Conservation (phyloP, 2,113 vertebrate species). For the Gadus chalcogrammus region DNA sequence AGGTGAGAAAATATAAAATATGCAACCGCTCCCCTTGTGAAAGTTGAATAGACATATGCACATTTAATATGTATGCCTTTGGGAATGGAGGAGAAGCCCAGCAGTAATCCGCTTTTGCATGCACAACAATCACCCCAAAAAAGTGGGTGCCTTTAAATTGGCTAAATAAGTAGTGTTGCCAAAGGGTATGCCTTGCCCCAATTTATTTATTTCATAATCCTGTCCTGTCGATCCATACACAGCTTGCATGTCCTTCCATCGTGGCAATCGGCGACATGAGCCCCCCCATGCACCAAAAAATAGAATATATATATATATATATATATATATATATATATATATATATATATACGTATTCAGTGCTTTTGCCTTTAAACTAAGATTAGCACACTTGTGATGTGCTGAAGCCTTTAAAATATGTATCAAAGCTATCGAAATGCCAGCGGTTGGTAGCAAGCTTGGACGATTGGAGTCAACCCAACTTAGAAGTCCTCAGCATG, state of each 20-base stretch:
- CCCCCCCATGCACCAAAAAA: conserved; percentile 33
- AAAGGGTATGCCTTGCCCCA: conserved; percentile 10
- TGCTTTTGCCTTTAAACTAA: conserved; percentile 69
- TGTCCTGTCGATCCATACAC: conserved; percentile 45
- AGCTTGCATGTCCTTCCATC: conserved; percentile 53
- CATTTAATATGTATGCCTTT: too few species aligned
- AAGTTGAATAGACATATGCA: too few species aligned
- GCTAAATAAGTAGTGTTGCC: conserved; percentile 19
- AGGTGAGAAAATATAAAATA: too few species aligned
- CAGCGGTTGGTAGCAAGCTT: conserved; percentile 64
- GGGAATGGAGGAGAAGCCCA: too few species aligned
- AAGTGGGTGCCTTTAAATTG: background rate
- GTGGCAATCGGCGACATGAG: conserved; percentile 44
- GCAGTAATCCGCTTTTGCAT: too few species aligned
- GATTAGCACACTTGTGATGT: conserved; percentile 68
- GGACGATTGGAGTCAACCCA: conserved; percentile 68
- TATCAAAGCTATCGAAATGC: conserved; percentile 74
- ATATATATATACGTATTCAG: conserved; percentile 26
- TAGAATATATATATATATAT: too few species aligned
- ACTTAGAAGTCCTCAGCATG: conserved; percentile 74
- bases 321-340: too few species aligned
- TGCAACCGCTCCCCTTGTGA: too few species aligned
- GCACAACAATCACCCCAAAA: background rate
- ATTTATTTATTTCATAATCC: conserved; percentile 32
- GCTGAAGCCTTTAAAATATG: conserved; percentile 72